Conservation (phyloP, 2,113 vertebrate genomes). For the Oenanthe melanoleuca region DNA sequence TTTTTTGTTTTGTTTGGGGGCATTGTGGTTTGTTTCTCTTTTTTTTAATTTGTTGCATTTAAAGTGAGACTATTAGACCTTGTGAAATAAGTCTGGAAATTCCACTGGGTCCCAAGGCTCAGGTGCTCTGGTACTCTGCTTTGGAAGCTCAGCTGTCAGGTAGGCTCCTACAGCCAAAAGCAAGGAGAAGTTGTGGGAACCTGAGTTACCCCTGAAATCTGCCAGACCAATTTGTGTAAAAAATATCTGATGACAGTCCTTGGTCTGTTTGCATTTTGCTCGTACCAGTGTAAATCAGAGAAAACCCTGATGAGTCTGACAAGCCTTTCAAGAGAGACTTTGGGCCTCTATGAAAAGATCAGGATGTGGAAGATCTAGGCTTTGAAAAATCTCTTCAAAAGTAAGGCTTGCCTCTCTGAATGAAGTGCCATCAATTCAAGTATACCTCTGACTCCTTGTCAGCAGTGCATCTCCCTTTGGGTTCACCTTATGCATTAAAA, state of each 20-base stretch:
- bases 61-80: not conserved
- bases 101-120: not conserved
- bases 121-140: not conserved
- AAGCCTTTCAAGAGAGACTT: not conserved
- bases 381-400: not conserved
- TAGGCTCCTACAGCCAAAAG: not conserved
- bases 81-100: not conserved
- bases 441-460: not conserved
- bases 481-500: not conserved
- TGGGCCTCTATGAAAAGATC: not conserved
- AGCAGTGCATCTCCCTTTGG: not conserved
- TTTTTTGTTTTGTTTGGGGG: accelerated
- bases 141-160: not conserved
- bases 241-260: not conserved
- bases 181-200: not conserved
- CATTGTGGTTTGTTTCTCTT: accelerated
- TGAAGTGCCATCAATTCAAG: not conserved
- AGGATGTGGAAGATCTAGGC: not conserved
- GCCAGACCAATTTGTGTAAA: not conserved
- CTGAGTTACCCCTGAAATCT: not conserved
- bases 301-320: not conserved
- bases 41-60: not conserved
- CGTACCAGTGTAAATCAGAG: not conserved
- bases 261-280: not conserved
- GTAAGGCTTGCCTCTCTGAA: not conserved